Base-by-base conservation (phyloP, 2,888 invertebrate species). In the Agrotis segetum region DNA sequence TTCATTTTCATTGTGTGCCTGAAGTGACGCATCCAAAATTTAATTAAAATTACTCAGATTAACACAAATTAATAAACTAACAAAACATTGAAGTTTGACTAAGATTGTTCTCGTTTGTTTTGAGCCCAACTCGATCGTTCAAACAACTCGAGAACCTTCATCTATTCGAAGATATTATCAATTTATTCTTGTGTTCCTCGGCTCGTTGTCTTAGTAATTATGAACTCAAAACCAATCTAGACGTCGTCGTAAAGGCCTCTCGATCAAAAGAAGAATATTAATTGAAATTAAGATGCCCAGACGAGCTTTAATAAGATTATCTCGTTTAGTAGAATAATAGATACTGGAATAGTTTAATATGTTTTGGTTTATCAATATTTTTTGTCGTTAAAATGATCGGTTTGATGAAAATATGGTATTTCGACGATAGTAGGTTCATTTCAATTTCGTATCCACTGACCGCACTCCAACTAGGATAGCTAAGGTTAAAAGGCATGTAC, bases 61-160 rank as follows among this genome's bases (percentile, higher is more conserved):
- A 84, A 82, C 40, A 83, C 75, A 72, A 73, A 62, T 83, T 79
- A 85, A 83, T 81, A 74, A 82, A 74, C 75, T 74, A 74, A 77
- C 77, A 84, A 84, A 85, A 71, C 74, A 69, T 81, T 81, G 34
- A 34, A 56, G 75, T 85, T 83, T 58, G 77, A 74, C 67, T 72
- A 71, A 75, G 74, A 80, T 82, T 74, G 74, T 83, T 82, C 71
- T 67, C 17, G 71, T 85, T 87, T 84, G 81, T 83, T 85, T 82
- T 79, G 71, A 72, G 58, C 67, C 81, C 71, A 63, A 77, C 53
- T 81, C 71, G 77, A 64, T 70, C 47, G 55, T 55, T 63, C 82
- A 81, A 87, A 85, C 71, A 84, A 61, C 78, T 64, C 34, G 34
- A 83, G 29, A 77, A 63, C 66, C 78, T 66, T 64, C 71, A 24